These are phyloP conservation scores for Sitta europaea DNA, from an alignment of 2,113 vertebrate species.

Conservation along the genomic window DNA sequence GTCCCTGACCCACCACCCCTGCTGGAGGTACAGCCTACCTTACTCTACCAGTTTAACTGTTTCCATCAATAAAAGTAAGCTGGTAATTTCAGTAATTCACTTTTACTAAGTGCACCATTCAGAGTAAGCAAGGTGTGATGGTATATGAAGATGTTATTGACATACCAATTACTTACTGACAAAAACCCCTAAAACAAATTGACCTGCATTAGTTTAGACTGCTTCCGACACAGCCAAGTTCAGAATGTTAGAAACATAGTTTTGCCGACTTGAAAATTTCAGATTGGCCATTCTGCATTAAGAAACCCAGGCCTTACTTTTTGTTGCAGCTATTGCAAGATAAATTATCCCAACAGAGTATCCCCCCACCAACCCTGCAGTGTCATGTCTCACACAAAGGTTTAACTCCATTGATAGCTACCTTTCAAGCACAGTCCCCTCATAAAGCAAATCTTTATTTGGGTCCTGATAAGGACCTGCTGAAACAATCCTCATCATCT, in stretches of 20 bases:
- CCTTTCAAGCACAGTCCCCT: not conserved
- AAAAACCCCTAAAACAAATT: not conserved
- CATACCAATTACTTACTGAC: not conserved
- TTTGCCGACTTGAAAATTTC: not conserved
- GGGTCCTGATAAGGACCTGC: not conserved
- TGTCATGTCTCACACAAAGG: not conserved
- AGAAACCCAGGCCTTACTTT: not conserved
- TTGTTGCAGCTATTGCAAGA: not conserved
- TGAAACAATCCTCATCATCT: not conserved
- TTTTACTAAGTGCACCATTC: not conserved
- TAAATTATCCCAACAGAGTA: rapidly evolving
- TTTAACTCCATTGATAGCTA: not conserved
- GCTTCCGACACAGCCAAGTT: not conserved
- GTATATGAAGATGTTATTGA: not conserved
- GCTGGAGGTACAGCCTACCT: not conserved
- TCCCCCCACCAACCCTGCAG: not conserved
- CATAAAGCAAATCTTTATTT: not conserved
- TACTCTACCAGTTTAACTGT: not conserved
- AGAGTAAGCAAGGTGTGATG: not conserved
- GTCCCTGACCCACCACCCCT: not conserved
- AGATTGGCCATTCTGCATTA: not conserved
- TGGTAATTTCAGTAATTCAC: not conserved
- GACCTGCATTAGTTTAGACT: not conserved
- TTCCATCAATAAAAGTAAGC: not conserved
- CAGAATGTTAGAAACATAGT: not conserved